A percentile compares a stretch with the other conserved stretches of the same genome.
Conservation (phyloP, 2,797 vertebrate genomes). For the Hybognathus amarus region DNA sequence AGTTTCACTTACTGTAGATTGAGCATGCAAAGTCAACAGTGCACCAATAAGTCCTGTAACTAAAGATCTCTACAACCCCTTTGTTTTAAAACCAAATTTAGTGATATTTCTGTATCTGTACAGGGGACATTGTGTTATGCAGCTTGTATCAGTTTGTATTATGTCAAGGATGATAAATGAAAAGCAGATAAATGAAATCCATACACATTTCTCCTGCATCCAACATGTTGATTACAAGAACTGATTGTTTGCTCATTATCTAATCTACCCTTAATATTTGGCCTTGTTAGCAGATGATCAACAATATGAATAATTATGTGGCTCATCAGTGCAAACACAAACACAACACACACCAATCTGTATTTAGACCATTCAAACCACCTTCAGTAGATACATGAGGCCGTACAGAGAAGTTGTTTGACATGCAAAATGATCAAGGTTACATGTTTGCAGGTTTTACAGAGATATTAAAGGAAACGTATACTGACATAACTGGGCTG, state of each 20-base stretch:
- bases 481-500: neutral
- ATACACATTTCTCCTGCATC: neutral
- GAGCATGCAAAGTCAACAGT: conserved; percentile 58
- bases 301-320: neutral
- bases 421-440: conserved; percentile 2
- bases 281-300: neutral
- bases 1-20: conserved; percentile 61
- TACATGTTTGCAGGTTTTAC: conserved; percentile 1
- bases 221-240: neutral
- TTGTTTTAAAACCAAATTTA: conserved; percentile 50
- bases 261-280: neutral
- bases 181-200: too few relatives aligned
- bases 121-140: neutral
- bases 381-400: neutral
- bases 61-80: conserved; percentile 35
- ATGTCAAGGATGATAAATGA: neutral
- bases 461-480: neutral
- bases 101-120: neutral
- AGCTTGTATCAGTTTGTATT: neutral
- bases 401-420: conserved; percentile 9
- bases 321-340: neutral
- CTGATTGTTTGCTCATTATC: neutral
- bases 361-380: neutral
- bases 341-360: neutral
- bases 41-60: conserved; percentile 57